These are phyloP conservation scores for Chelidonichthys spinosus DNA, from an alignment of 2,797 vertebrate genomes.

Conservation along the genomic window DNA sequence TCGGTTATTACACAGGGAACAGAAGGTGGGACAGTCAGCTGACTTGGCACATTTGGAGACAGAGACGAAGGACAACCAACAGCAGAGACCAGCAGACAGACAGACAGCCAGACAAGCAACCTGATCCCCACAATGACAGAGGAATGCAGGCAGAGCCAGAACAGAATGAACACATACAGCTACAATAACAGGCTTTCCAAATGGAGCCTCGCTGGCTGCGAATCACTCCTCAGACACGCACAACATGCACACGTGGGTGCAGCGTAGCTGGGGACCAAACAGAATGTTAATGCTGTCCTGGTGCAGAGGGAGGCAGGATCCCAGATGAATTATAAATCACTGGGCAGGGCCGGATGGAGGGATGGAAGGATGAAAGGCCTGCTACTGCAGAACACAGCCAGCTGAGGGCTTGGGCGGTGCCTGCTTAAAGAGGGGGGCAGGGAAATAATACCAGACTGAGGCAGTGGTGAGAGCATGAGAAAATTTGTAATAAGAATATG, in stretches of 20 bases:
- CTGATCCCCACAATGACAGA: slow-evolving; percentile 54
- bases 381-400: slow-evolving; percentile 72
- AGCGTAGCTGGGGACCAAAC: slow-evolving; percentile 78
- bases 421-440: slow-evolving; percentile 72
- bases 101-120: slow-evolving; percentile 61
- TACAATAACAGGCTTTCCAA: slow-evolving; percentile 68
- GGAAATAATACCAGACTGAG: slow-evolving; percentile 63
- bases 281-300: slow-evolving; percentile 83
- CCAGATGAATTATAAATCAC: slow-evolving; percentile 88
- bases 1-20: slow-evolving; percentile 45
- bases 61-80: slow-evolving; percentile 48
- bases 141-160: slow-evolving; percentile 60
- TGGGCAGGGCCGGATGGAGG: slow-evolving; percentile 80
- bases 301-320: slow-evolving; percentile 82
- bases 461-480: slow-evolving; percentile 38
- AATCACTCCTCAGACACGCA: slow-evolving; percentile 63
- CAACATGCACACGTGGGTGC: slow-evolving; percentile 67
- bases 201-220: slow-evolving; percentile 67
- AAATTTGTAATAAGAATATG: slow-evolving; percentile 16
- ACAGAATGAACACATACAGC: slow-evolving; percentile 55
- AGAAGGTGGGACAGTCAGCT: slow-evolving; percentile 49
- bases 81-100: slow-evolving; percentile 47
- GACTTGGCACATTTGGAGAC: slow-evolving; percentile 57
- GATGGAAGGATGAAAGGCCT: slow-evolving; percentile 78
- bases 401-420: slow-evolving; percentile 75